These are phyloP conservation scores for Hassar affinis DNA, from an alignment of 2,113 vertebrate genomes.

Conservation along the genomic window DNA sequence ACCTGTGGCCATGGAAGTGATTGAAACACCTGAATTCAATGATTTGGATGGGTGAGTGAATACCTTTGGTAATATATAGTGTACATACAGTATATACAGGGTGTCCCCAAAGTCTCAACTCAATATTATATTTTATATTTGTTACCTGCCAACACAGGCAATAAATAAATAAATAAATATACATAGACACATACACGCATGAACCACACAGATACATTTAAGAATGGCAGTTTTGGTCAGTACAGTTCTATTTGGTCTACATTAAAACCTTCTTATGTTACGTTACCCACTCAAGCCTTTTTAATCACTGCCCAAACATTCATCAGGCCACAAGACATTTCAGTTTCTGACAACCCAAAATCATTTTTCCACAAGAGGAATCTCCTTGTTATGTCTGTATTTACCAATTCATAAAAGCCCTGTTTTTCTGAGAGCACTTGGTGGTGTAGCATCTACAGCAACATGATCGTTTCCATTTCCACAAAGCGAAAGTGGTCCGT, in stretches of 20 bases:
- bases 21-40: no score
- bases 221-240: not conserved
- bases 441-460: not conserved
- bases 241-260: not conserved
- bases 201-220: not conserved
- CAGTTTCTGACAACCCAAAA: not conserved
- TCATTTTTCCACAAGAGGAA: not conserved
- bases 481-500: not conserved
- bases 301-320: not conserved
- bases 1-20: no score
- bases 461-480: not conserved
- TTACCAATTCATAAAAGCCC: not conserved
- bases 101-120: no score
- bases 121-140: no score
- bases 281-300: not conserved
- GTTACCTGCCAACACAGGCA: no score
- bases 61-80: no score
- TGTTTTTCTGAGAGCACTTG: not conserved
- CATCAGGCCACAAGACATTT: not conserved
- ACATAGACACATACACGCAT: no score
- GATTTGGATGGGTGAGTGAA: no score
- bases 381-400: not conserved
- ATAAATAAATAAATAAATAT: no score
- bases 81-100: no score
- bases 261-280: not conserved